These are phyloP conservation scores for Apodemus speciosus DNA, from an alignment of 2,113 vertebrate genomes.

Conservation along the genomic window DNA sequence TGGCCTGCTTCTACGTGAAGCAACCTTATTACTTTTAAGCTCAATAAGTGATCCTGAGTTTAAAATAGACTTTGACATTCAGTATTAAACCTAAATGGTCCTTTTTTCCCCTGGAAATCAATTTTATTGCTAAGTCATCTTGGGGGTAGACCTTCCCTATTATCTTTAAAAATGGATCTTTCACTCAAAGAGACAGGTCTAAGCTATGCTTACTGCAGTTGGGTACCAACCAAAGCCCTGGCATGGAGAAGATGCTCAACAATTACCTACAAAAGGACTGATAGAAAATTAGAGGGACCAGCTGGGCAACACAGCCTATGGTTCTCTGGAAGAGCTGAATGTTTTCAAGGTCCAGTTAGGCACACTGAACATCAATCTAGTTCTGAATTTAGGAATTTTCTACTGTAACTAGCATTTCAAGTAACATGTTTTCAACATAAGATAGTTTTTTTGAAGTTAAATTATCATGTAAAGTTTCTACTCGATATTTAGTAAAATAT, in stretches of 20 bases:
- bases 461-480: neutral
- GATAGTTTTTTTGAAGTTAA: neutral
- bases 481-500: neutral
- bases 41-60: neutral
- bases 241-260: neutral
- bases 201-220: neutral
- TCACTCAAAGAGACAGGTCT: neutral
- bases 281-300: neutral
- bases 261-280: neutral
- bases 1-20: neutral
- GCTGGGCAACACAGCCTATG: neutral
- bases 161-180: neutral
- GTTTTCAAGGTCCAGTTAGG: neutral
- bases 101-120: slow-evolving; percentile 22
- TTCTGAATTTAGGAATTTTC: neutral
- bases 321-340: neutral
- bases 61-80: neutral
- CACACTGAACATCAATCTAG: neutral
- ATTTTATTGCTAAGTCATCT: neutral
- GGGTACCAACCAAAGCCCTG: neutral
- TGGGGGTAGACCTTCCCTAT: neutral
- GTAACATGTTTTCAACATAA: neutral
- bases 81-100: neutral
- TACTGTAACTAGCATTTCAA: neutral
- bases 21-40: neutral